Percentiles rank a stretch among this genome's conserved stretches.
Evolutionary conservation across 2,888 invertebrate species (phyloP).

Genomic region (Drosophila fungiperda): DNA sequence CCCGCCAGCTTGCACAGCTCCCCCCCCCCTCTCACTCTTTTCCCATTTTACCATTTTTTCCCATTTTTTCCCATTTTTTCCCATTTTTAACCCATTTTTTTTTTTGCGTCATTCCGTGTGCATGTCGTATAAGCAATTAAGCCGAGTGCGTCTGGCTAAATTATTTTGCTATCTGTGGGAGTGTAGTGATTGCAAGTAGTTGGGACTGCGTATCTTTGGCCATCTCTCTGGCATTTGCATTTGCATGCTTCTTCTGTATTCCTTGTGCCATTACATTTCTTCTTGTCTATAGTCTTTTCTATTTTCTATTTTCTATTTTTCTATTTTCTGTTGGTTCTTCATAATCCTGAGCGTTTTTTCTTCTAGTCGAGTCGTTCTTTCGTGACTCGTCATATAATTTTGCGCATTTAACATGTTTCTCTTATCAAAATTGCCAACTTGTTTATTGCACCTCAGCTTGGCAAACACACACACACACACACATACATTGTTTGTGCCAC

Average conservation of each 20-base stretch:
- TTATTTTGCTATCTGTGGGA: conserved; percentile 46
- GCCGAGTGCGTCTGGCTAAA: conserved; percentile 52
- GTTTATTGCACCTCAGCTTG: conserved; percentile 68
- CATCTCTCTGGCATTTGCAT: conserved; percentile 48
- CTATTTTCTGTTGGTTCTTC: neutral
- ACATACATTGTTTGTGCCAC: neutral
- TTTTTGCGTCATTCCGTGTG: neutral
- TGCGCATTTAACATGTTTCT: conserved; percentile 66
- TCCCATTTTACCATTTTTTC: too few relatives aligned
- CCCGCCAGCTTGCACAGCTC: neutral
- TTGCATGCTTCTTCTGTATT: conserved; percentile 66
- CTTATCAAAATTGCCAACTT: conserved; percentile 70
- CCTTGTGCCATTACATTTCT: conserved; percentile 50
- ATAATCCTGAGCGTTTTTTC: neutral
- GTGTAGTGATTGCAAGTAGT: conserved; percentile 17
- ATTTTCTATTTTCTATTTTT: conserved; percentile 7
- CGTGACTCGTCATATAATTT: conserved; percentile 55
- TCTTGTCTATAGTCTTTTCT: neutral
- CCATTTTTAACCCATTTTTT: too few relatives aligned
- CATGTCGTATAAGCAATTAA: conserved; percentile 51
- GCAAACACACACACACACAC: conserved; percentile 18
- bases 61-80: neutral
- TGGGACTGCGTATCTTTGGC: conserved; percentile 10
- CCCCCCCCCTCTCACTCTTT: neutral
- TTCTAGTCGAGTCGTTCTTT: conserved; percentile 3